These are phyloP conservation scores for Colletes gigas DNA, from an alignment of 1,140 invertebrate species.

Conservation along the genomic window DNA sequence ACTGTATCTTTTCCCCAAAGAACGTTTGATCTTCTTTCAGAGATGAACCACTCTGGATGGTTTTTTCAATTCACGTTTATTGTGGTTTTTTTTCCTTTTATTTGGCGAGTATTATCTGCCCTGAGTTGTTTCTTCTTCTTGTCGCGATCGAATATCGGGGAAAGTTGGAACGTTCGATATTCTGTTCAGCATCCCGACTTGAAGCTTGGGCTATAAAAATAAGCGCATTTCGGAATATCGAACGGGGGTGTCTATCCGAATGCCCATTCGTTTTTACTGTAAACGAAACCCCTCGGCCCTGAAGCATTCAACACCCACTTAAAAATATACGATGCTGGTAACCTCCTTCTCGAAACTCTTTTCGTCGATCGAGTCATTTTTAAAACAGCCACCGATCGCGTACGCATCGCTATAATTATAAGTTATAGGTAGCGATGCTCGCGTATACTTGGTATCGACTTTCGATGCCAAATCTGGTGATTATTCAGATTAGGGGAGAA, in stretches of 20 bases:
- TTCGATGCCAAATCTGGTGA: too few species aligned
- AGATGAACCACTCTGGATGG: too few species aligned
- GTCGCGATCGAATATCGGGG: too few species aligned
- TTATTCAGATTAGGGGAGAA: too few species aligned
- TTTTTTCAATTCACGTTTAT: too few species aligned
- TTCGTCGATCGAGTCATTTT: constrained; percentile 17
- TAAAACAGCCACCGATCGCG: constrained; percentile 35
- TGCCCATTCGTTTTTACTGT: constrained; percentile 41
- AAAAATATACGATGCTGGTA: constrained; percentile 40
- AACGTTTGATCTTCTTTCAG: too few species aligned
- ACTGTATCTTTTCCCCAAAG: too few species aligned
- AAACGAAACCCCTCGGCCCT: constrained; percentile 7
- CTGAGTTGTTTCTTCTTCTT: too few species aligned
- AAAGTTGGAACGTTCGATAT: background rate
- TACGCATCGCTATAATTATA: constrained; percentile 27
- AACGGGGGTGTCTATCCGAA: constrained; percentile 5
- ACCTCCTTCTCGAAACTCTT: constrained; percentile 25
- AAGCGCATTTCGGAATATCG: constrained; percentile 43
- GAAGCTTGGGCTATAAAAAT: constrained; percentile 37
- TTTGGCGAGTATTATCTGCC: too few species aligned
- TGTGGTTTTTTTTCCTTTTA: too few species aligned
- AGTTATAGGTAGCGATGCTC: background rate
- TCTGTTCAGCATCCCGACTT: background rate
- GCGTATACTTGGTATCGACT: too few species aligned
- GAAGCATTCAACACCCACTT: constrained; percentile 41